These are phyloP conservation scores for Eucera pruinosa DNA, from an alignment of 2,888 invertebrate genomes.

Conservation along the genomic window DNA sequence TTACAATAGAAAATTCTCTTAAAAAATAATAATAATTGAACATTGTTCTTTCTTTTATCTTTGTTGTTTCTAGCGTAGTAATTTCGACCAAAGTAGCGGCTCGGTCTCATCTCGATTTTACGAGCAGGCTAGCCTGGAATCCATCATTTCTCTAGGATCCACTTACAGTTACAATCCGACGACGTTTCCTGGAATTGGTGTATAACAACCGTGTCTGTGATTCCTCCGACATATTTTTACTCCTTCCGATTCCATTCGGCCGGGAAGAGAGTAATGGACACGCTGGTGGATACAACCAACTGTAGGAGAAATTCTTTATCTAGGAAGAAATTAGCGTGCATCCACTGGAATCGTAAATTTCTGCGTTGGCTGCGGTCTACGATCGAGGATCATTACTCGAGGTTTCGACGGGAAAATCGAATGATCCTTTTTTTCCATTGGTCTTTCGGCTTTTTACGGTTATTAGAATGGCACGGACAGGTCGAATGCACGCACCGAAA, in stretches of 20 bases:
- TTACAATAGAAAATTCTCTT: too few relatives aligned
- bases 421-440: neutral
- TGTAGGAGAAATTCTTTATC: constrained; percentile 9
- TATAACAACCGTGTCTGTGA: constrained; percentile 4
- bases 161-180: constrained; percentile 52
- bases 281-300: neutral
- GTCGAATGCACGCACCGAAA: constrained; percentile 23
- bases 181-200: constrained; percentile 39
- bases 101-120: constrained; percentile 35
- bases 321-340: constrained; percentile 10
- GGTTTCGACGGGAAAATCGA: neutral
- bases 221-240: constrained; percentile 32
- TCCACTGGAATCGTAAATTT: constrained; percentile 9
- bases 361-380: neutral
- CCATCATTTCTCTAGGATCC: constrained; percentile 54
- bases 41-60: neutral
- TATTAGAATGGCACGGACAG: constrained; percentile 34
- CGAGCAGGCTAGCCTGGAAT: constrained; percentile 39
- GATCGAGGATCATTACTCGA: neutral
- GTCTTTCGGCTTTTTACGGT: constrained; percentile 35
- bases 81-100: constrained; percentile 24
- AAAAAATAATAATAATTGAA: too few relatives aligned
- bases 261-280: constrained; percentile 6
- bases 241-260: constrained; percentile 22
- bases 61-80: constrained; percentile 31